phyloP scores from a whole-genome alignment of 2,797 vertebrate species.

The Enteromius thamalakanensis region DNA sequence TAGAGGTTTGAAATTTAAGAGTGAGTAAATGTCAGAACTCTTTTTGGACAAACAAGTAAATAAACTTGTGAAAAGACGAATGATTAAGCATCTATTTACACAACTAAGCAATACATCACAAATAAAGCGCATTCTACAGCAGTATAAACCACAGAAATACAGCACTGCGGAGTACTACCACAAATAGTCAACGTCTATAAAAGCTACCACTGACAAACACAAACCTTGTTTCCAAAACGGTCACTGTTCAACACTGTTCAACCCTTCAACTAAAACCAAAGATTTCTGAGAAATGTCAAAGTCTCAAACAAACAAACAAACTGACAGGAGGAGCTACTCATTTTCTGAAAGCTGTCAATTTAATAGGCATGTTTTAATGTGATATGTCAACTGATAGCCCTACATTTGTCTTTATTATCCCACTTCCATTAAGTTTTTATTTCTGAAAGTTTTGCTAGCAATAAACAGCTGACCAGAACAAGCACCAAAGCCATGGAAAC shows the following conservation, averaged over 20 bases:
- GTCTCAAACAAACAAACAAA: neutral
- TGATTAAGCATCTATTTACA: constrained; percentile 20
- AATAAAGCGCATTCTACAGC: constrained; percentile 40
- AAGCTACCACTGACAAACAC: constrained; percentile 61
- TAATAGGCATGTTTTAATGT: neutral
- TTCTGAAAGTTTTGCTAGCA: neutral
- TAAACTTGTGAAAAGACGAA: neutral
- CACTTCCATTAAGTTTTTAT: neutral
- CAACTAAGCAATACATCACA: constrained; percentile 24
- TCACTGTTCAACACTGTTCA: too few relatives aligned
- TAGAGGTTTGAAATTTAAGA: neutral
- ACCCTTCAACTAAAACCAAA: constrained; percentile 27
- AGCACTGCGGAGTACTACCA: constrained; percentile 28
- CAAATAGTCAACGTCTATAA: constrained; percentile 36
- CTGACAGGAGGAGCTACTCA: neutral
- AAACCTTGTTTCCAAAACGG: constrained; percentile 77
- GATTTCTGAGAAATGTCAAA: neutral
- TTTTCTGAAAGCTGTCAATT: neutral
- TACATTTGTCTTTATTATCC: neutral
- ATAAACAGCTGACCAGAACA: neutral
- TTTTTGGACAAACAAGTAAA: neutral
- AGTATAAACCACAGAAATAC: constrained; percentile 40
- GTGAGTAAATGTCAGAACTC: neutral
- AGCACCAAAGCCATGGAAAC: constrained; percentile 70
- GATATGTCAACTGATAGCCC: neutral